Conservation (phyloP, 2,113 vertebrate species). For the Pterocles gutturalis region DNA sequence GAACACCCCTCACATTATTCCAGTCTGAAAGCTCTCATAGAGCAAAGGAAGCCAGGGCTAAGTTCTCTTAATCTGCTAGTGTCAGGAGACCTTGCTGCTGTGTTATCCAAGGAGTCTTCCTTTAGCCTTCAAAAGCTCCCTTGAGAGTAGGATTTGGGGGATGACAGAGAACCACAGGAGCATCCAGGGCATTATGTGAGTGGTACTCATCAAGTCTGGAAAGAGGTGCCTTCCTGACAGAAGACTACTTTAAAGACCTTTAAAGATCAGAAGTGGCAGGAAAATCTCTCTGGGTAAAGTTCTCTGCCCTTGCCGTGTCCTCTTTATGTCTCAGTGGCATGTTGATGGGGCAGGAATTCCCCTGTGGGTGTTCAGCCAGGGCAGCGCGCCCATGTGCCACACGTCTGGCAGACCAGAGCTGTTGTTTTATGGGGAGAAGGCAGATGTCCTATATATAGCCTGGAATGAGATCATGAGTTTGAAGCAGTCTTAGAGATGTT, state of each 20-base stretch:
- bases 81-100: neutral
- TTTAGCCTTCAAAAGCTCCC: neutral
- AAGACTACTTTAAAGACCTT: neutral
- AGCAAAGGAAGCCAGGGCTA: neutral
- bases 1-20: neutral
- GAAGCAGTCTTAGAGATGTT: neutral
- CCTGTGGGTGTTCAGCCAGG: neutral
- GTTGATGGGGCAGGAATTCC: neutral
- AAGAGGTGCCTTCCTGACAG: neutral
- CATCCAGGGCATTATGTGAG: neutral
- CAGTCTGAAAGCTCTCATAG: neutral
- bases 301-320: neutral
- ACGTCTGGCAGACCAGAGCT: neutral
- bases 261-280: neutral
- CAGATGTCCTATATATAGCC: neutral
- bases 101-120: neutral
- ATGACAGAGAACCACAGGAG: neutral
- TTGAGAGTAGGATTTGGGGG: neutral
- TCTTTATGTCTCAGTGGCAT: neutral
- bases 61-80: neutral
- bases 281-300: neutral
- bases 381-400: rapidly evolving
- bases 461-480: neutral
- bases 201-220: neutral
- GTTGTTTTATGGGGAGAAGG: neutral